Evolutionary conservation across 2,113 vertebrate genomes (phyloP), one percentile per base, ranked within the genome.

Genomic region (Cheirogaleus medius): DNA sequence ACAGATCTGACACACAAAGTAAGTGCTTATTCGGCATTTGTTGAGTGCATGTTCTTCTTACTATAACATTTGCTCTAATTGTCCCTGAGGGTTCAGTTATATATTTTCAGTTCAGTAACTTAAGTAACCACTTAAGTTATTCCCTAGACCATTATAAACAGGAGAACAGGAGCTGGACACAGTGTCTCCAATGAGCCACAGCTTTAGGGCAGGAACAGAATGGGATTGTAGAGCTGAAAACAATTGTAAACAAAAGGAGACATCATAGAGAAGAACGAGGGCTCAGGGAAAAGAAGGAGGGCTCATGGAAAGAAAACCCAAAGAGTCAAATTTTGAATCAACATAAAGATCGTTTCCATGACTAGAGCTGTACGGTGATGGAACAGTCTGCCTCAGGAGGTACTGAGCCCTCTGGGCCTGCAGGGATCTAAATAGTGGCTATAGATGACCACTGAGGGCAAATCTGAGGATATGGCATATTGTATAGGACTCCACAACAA

Each of bases 111-210:
- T 63, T 63, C 60, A 63, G 54, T 56, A 56, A 56, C 54, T 56
- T 56, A 56, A 56, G 54, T 56, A 96, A 89, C 39, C 95, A 94
- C 47, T 88, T 93, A 95, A 91, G 66, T 87, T 77, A 91, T 54
- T 96, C 94, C 83, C 81, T 96, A 90, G 32, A 90, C 91, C 56
- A 32, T 89, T 96, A 91, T 56, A 74, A 78, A 68, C n/a, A 88
- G 49, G 64, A 94, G 58, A 81, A 52, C 2, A 42, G 66, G 87
- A 91, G 37, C 73, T 58, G 82, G 82, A 93, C 56, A 73, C 23
- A 37, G 21, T 86, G 69, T 93, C 76, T 95, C 82, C 73, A 69
- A 93, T 68, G 89, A 95, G 49, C 54, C 49, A 37, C n/a, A 69
- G 69, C 60, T 64, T 44, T 64, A 87, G 54, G 47, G 56, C 68